A percentile compares a stretch with the other conserved stretches of the same genome.
phyloP scores from a whole-genome alignment of 2,113 vertebrate genomes.

The Eretmochelys imbricata region DNA sequence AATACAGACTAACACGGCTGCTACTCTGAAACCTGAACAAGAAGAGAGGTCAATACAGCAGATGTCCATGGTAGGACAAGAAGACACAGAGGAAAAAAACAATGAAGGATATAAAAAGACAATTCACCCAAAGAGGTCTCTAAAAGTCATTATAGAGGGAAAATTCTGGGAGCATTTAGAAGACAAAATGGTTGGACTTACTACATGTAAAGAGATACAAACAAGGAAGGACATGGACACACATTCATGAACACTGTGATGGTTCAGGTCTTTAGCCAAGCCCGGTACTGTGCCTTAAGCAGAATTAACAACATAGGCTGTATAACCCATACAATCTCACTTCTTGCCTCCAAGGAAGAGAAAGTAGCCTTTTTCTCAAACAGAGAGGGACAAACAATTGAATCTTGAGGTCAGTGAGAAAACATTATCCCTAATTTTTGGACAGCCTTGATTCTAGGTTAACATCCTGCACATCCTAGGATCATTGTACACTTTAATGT shows the following conservation, averaged over 20 bases:
- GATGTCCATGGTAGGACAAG: not conserved
- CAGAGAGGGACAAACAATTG: not conserved
- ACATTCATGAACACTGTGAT: fast-evolving
- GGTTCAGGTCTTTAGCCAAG: not conserved
- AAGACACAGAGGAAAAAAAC: not conserved
- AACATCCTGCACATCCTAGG: too few species aligned
- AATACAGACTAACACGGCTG: too few species aligned
- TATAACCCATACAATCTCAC: not conserved
- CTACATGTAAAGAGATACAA: fast-evolving
- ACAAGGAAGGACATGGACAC: not conserved
- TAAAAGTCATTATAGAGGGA: not conserved
- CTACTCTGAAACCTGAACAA: not conserved
- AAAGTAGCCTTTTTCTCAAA: not conserved
- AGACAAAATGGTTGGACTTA: not conserved
- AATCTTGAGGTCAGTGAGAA: not conserved
- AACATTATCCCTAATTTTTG: not conserved
- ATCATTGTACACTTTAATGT: not conserved
- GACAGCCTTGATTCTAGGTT: too few species aligned
- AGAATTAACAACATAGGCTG: not conserved
- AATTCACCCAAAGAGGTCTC: not conserved
- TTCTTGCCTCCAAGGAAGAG: not conserved
- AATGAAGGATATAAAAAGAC: not conserved
- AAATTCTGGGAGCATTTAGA: not conserved
- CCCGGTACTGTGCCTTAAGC: not conserved
- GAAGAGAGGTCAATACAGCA: not conserved